Conservation (phyloP, 2,113 vertebrate genomes). For the Arvicanthis niloticus region DNA sequence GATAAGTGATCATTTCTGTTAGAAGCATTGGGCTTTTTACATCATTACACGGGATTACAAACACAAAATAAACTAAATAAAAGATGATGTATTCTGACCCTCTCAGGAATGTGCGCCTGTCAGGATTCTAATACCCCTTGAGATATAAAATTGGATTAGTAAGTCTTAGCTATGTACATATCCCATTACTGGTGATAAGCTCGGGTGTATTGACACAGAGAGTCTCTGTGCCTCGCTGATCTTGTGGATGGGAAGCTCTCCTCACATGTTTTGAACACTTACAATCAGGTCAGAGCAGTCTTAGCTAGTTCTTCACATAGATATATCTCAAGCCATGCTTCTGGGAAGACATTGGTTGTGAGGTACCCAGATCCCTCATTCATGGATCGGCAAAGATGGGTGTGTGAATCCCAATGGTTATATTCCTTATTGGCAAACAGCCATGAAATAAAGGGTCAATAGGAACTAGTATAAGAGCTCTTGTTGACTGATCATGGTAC, state of each 20-base stretch:
- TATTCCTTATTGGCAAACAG: background rate
- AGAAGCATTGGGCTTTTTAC: background rate
- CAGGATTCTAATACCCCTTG: conserved; percentile 34
- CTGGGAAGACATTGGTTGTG: background rate
- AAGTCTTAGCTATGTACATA: conserved; percentile 62
- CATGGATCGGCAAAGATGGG: background rate
- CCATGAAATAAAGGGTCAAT: background rate
- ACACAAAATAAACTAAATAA: conserved; percentile 52
- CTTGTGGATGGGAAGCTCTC: too few species aligned
- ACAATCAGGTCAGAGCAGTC: background rate
- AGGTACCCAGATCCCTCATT: background rate
- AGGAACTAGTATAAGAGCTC: background rate
- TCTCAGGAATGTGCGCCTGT: conserved; percentile 33
- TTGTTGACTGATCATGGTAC: fast-evolving
- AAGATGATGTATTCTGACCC: conserved; percentile 39
- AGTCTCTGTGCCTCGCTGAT: background rate
- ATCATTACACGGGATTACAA: conserved; percentile 12
- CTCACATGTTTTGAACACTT: background rate
- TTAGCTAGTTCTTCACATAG: background rate
- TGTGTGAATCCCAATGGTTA: background rate
- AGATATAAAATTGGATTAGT: conserved; percentile 64
- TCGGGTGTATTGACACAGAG: background rate
- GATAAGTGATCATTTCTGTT: background rate
- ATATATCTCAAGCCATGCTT: background rate
- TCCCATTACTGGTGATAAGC: conserved; percentile 18